Evolutionary conservation across 2,888 invertebrate genomes (phyloP).

Genomic region (Macrosoma leucophasiata): DNA sequence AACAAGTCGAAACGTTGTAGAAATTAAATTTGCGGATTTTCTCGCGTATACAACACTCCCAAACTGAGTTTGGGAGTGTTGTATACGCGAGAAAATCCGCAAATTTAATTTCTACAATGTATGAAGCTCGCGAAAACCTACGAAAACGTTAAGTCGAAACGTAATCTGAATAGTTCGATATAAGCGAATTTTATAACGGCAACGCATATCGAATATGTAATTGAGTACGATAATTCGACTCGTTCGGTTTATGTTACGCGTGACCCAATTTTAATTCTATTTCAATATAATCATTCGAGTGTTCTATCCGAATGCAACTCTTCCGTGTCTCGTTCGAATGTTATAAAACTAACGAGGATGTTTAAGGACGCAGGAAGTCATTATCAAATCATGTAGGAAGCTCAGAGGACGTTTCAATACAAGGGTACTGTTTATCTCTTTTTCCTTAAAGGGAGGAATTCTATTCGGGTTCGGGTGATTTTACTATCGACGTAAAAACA

Average conservation of each 20-base stretch:
- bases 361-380: constrained; percentile 66
- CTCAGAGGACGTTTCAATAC: constrained; percentile 39
- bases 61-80: too few species aligned
- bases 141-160: too few species aligned
- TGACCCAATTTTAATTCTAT: constrained; percentile 55
- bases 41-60: too few species aligned
- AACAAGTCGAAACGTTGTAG: too few species aligned
- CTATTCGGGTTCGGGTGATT: constrained; percentile 29
- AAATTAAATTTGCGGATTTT: too few species aligned
- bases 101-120: too few species aligned
- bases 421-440: constrained; percentile 28
- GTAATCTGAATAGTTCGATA: constrained; percentile 45
- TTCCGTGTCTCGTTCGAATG: constrained; percentile 51
- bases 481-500: constrained; percentile 47
- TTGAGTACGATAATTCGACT: constrained; percentile 34
- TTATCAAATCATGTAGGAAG: constrained; percentile 70
- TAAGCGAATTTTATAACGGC: constrained; percentile 45
- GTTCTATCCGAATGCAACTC: constrained; percentile 40
- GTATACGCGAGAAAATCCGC: too few species aligned
- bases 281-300: constrained; percentile 35
- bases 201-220: constrained; percentile 34
- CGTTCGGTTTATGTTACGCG: constrained; percentile 35
- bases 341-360: constrained; percentile 56
- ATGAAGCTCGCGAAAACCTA: too few species aligned
- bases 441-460: constrained; percentile 26